A percentile compares a stretch with the other conserved stretches of the same genome.
Conservation (phyloP, 2,113 vertebrate genomes). For the Gasterosteus aculeatus region DNA sequence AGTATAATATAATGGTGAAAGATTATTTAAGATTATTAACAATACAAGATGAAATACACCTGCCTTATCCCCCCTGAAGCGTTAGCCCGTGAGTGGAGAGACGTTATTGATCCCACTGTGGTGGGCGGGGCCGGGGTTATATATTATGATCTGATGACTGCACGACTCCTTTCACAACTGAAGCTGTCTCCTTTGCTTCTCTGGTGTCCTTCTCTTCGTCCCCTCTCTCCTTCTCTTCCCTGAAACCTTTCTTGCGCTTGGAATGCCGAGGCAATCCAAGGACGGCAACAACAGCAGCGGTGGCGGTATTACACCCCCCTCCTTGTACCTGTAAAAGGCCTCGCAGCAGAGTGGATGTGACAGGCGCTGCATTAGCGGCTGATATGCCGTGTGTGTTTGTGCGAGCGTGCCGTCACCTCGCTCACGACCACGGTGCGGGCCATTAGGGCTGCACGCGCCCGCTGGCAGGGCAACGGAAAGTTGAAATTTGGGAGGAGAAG, state of each 20-base stretch:
- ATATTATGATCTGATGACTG: constrained; percentile 4
- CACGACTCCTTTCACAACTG: constrained; percentile 6
- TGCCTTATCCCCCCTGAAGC: neutral
- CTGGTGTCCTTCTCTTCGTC: constrained; percentile 1
- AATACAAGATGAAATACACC: neutral
- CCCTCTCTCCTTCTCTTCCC: neutral
- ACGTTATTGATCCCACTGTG: constrained; percentile 21
- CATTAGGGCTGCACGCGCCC: constrained; percentile 21
- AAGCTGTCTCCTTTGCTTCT: neutral
- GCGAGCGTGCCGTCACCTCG: constrained; percentile 40
- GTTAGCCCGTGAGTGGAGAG: neutral
- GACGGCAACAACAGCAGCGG: constrained; percentile 32
- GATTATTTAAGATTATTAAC: neutral
- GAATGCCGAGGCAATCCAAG: constrained; percentile 12
- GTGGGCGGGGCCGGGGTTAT: neutral
- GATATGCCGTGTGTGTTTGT: constrained; percentile 45
- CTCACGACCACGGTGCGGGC: constrained; percentile 15
- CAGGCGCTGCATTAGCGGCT: constrained; percentile 61
- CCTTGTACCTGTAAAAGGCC: constrained; percentile 49
- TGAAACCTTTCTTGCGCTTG: neutral
- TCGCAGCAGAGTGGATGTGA: constrained; percentile 62
- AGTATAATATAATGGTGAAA: too few species aligned
- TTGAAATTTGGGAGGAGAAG: neutral
- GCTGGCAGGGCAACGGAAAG: neutral
- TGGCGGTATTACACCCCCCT: neutral